A percentile compares a stretch with the other conserved stretches of the same genome.
These are phyloP conservation scores for Actias luna DNA, from an alignment of 2,888 invertebrate genomes.

Conservation along the genomic window DNA sequence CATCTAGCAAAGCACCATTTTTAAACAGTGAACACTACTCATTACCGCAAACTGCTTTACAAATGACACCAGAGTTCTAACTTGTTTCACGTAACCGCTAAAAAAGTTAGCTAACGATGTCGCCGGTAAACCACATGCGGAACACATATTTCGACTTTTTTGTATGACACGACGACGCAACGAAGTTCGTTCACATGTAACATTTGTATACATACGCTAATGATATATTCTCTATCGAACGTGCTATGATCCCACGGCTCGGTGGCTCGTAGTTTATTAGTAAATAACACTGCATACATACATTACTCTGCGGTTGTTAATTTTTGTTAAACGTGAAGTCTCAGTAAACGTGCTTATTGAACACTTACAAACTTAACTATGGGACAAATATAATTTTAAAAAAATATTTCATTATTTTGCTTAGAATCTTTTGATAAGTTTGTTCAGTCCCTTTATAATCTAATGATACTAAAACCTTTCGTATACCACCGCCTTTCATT, in stretches of 20 bases:
- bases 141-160: background rate
- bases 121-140: slow-evolving; percentile 8
- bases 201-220: background rate
- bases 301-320: background rate
- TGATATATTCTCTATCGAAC: background rate
- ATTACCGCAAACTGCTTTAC: slow-evolving; percentile 4
- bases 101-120: slow-evolving; percentile 1
- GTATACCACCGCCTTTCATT: too few species aligned
- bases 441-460: too few species aligned
- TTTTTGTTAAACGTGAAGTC: background rate
- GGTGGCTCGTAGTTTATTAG: background rate
- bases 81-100: background rate
- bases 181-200: background rate
- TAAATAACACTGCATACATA: background rate
- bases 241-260: background rate
- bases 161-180: background rate
- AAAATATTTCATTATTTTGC: too few species aligned
- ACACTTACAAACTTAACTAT: background rate
- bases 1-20: background rate
- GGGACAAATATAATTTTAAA: too few species aligned
- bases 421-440: too few species aligned
- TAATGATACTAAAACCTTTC: too few species aligned
- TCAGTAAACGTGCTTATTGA: too few species aligned
- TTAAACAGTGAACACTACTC: background rate
- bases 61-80: background rate